Evolutionary conservation across 2,113 vertebrate genomes (phyloP).

Genomic region (Seriola rivoliana): DNA sequence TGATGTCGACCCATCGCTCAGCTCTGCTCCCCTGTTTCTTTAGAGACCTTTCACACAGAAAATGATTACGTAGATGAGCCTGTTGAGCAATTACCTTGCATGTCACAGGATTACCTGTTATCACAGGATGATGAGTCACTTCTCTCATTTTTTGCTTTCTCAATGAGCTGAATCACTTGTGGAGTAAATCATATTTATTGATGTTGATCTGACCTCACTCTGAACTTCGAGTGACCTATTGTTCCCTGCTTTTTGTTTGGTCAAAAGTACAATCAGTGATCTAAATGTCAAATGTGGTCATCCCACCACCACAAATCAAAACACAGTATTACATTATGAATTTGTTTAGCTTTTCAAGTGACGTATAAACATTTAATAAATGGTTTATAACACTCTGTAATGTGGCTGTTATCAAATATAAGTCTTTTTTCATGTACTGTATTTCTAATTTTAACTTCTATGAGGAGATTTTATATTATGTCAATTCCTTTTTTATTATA

Average conservation of each 20-base stretch:
- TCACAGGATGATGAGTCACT: background rate
- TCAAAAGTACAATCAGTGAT: background rate
- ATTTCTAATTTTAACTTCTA: too few species aligned
- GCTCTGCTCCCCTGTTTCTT: background rate
- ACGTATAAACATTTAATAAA: background rate
- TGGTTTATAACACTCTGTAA: background rate
- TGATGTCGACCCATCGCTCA: background rate
- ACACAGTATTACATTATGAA: too few species aligned
- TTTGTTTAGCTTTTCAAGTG: too few species aligned
- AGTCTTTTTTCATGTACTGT: too few species aligned
- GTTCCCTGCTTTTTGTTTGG: background rate
- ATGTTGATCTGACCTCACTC: background rate
- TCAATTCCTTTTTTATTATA: too few species aligned
- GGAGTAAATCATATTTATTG: background rate
- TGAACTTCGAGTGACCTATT: too few species aligned
- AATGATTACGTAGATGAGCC: background rate
- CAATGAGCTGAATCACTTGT: background rate
- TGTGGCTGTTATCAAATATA: too few species aligned
- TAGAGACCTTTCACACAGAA: background rate
- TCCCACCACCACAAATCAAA: too few species aligned
- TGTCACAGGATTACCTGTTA: background rate
- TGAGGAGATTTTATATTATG: too few species aligned
- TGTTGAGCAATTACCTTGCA: background rate
- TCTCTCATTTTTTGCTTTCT: background rate
- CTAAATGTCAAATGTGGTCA: background rate